Conservation (phyloP, 1,140 invertebrate species). For the Metaphire vulgaris region DNA sequence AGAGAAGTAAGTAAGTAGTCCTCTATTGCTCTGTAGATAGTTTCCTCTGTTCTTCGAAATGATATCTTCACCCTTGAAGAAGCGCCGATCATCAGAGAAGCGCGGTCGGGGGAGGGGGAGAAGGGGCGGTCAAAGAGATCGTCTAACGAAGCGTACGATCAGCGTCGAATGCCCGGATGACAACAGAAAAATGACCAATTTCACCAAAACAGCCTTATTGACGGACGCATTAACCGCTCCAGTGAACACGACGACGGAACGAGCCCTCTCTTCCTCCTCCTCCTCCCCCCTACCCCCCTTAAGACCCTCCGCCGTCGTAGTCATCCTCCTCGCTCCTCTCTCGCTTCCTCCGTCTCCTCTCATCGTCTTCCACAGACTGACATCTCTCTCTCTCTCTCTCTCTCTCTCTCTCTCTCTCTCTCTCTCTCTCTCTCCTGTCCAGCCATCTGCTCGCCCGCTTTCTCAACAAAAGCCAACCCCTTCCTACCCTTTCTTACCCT, state of each 20-base stretch:
- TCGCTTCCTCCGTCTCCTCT: not conserved
- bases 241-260: not conserved
- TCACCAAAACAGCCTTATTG: not conserved
- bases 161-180: not conserved
- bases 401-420: not conserved
- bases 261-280: not conserved
- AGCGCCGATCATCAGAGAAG: not conserved
- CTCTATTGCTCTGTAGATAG: too few relatives aligned
- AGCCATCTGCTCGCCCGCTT: too few relatives aligned
- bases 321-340: not conserved
- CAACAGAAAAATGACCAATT: not conserved
- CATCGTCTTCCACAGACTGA: not conserved
- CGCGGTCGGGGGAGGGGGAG: not conserved
- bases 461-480: too few relatives aligned
- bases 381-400: not conserved
- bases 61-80: too few relatives aligned
- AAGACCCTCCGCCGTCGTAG: not conserved
- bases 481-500: too few relatives aligned
- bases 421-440: not conserved
- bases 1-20: too few relatives aligned
- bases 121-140: not conserved
- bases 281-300: not conserved
- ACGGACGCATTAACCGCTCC: not conserved
- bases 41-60: too few relatives aligned
- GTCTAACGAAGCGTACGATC: not conserved